A percentile compares a stretch with the other conserved stretches of the same genome.
phyloP scores from a whole-genome alignment of 2,888 invertebrate genomes.

The Tridacna gigas region DNA sequence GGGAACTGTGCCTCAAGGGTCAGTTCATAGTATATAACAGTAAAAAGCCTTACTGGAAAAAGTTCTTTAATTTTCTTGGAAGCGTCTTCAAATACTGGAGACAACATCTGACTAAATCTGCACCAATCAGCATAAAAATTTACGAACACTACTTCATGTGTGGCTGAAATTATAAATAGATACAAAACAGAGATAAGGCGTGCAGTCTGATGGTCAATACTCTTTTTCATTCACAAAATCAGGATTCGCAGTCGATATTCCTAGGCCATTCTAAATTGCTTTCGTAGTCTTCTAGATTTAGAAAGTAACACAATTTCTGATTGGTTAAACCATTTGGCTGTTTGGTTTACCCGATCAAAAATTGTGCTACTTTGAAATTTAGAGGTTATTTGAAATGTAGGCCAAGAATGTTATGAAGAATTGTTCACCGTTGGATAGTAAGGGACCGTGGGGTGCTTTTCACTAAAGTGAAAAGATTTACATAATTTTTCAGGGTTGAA shows the following conservation, averaged over 20 bases:
- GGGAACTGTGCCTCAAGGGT: no score
- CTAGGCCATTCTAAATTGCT: background rate
- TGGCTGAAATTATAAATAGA: conserved; percentile 89
- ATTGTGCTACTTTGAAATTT: no score
- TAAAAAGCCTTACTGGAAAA: conserved; percentile 87
- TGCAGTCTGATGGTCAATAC: background rate
- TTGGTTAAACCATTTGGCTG: background rate
- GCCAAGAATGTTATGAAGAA: no score
- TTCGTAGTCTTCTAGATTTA: background rate
- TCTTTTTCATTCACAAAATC: background rate
- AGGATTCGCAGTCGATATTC: background rate
- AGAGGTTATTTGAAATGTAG: no score
- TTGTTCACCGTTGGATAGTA: no score
- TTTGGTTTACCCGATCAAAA: no score
- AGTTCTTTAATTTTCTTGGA: conserved; percentile 91
- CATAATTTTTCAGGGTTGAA: no score
- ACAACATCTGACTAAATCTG: conserved; percentile 97
- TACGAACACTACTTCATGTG: conserved; percentile 98
- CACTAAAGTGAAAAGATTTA: no score
- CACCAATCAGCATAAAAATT: conserved; percentile 99
- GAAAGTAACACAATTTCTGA: background rate
- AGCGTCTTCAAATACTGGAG: conserved; percentile 98
- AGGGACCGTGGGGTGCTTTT: no score
- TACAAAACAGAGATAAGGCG: background rate
- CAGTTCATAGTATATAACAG: background rate